Evolutionary conservation across 1,140 invertebrate genomes (phyloP).

Genomic region (Lethrus apterus): DNA sequence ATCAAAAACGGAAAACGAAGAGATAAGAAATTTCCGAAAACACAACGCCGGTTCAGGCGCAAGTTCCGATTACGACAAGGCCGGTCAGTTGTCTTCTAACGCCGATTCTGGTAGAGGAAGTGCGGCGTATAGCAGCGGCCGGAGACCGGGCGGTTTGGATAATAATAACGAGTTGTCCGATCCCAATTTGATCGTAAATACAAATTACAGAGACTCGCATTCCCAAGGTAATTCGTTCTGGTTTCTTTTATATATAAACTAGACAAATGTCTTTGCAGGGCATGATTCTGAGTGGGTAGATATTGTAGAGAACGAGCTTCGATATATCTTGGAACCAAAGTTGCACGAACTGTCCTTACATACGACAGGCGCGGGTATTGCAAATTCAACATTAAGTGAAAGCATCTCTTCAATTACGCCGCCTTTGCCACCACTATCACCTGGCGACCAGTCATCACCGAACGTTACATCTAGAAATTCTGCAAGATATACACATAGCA

Average conservation of each 20-base stretch:
- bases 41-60: constrained; percentile 48
- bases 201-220: constrained; percentile 8
- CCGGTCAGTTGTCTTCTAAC: constrained; percentile 58
- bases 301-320: constrained; percentile 69
- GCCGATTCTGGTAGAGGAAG: constrained; percentile 69
- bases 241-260: neutral
- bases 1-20: constrained; percentile 19
- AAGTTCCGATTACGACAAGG: constrained; percentile 62
- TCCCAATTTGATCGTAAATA: neutral
- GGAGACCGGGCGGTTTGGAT: constrained; percentile 47
- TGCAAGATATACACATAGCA: constrained; percentile 43
- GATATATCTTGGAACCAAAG: constrained; percentile 67
- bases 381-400: constrained; percentile 53
- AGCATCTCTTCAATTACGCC: constrained; percentile 66
- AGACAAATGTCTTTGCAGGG: constrained; percentile 34
- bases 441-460: constrained; percentile 43
- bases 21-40: constrained; percentile 41
- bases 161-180: constrained; percentile 13
- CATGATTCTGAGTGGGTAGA: constrained; percentile 78
- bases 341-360: constrained; percentile 48
- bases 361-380: constrained; percentile 41
- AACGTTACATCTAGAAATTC: constrained; percentile 44
- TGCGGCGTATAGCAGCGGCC: constrained; percentile 65
- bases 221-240: neutral
- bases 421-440: constrained; percentile 67